Evolutionary conservation across 1,140 invertebrate species (phyloP).

Genomic region (Eurosta solidaginis): DNA sequence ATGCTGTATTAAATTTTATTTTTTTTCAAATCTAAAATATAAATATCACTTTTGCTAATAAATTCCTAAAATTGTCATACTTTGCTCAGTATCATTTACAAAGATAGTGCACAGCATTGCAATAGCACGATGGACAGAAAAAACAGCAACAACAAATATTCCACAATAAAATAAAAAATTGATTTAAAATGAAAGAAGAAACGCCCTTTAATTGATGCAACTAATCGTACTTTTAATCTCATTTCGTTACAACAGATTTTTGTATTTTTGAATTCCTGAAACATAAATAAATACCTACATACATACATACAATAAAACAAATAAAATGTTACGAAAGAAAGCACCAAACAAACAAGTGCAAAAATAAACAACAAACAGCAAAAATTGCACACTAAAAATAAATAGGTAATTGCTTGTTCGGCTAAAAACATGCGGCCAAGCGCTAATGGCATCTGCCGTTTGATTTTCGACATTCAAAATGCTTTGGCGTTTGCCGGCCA

Average conservation of each 20-base stretch:
- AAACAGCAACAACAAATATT: neutral
- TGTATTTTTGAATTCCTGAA: slow-evolving; percentile 5
- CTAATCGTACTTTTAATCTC: slow-evolving; percentile 24
- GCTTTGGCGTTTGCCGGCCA: neutral
- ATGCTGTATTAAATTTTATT: no score
- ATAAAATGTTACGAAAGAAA: neutral
- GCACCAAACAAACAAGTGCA: neutral
- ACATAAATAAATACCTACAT: neutral
- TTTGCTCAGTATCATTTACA: neutral
- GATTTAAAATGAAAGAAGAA: neutral
- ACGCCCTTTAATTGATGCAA: slow-evolving; percentile 25
- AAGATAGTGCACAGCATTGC: neutral
- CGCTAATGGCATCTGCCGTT: neutral
- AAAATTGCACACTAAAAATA: slow-evolving; percentile 11
- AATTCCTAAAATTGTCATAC: neutral
- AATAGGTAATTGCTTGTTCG: slow-evolving; percentile 12
- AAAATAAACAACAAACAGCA: neutral
- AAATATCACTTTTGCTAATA: neutral
- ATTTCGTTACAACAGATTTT: neutral
- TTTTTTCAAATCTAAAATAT: no score
- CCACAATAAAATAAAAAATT: neutral
- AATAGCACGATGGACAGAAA: neutral
- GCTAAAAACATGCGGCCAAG: neutral
- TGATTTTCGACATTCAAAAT: neutral
- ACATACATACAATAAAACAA: neutral